These are phyloP conservation scores for Thereva nobilitata DNA, from an alignment of 2,888 invertebrate species.

Conservation along the genomic window DNA sequence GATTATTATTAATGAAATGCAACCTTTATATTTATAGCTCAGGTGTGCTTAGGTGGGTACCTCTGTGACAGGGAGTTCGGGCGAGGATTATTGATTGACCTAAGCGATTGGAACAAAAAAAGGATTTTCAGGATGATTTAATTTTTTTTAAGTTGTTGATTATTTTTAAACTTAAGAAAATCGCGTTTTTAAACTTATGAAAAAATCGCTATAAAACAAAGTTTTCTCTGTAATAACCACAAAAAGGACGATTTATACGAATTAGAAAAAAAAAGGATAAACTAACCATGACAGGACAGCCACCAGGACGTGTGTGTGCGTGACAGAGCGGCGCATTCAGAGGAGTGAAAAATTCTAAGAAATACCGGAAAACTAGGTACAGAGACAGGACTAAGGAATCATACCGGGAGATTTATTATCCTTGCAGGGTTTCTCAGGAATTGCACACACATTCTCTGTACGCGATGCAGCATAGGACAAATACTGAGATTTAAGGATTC, in stretches of 20 bases:
- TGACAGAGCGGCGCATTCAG: neutral
- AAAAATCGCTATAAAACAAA: too few species aligned
- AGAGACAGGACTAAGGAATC: conserved; percentile 26
- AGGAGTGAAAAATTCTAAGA: conserved; percentile 26
- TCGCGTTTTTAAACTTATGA: too few species aligned
- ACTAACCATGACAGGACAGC: too few species aligned
- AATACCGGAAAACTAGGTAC: conserved; percentile 36
- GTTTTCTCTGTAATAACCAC: too few species aligned
- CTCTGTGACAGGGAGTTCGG: conserved; percentile 6
- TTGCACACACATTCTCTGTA: conserved; percentile 20
- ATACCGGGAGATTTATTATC: conserved; percentile 44
- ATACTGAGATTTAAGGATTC: conserved; percentile 29
- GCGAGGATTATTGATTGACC: conserved; percentile 26
- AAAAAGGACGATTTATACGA: too few species aligned
- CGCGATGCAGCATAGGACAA: conserved; percentile 11
- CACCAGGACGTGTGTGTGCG: too few species aligned
- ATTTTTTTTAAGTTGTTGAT: neutral
- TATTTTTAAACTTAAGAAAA: too few species aligned
- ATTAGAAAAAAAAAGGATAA: too few species aligned
- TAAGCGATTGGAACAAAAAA: conserved; percentile 16
- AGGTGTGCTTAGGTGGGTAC: conserved; percentile 30
- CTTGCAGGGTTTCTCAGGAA: conserved; percentile 41
- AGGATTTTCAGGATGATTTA: neutral
- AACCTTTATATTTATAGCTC: conserved; percentile 22
- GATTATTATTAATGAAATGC: conserved; percentile 34